Evolutionary conservation across 1,140 invertebrate genomes (phyloP), one percentile per base, ranked within the genome.

Genomic region (Cephus cinctus): DNA sequence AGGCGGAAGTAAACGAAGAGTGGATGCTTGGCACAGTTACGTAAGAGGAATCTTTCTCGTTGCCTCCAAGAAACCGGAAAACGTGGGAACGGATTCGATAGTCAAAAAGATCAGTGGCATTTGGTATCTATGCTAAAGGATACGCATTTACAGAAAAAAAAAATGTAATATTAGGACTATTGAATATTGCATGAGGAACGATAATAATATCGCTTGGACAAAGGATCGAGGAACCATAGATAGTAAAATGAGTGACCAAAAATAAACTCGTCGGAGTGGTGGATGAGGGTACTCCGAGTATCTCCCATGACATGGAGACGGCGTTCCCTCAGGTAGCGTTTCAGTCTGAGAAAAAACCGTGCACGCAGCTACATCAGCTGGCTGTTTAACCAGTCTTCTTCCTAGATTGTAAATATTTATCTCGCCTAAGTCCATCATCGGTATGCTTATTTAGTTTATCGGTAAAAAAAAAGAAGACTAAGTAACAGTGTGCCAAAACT

Each of bases 171-270:
- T n/a, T n/a, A n/a, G 2, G 19, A 12, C 3, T 12, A 36, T 36
- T 36, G 34, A 63, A 65, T 63, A 65, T 65, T 61, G 12, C 56
- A 65, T 65, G 54, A 65, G 53, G 43, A 34, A 43, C 6, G 25
- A 19, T 43, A 54, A 56, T 48, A 54, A 54, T 51, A 58, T 43
- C 34, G 14, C 18, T 20, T 51, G 42, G 49, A 52, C 32, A 38
- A 43, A 56, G 42, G 47, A 51, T 56, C 11, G 42, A 36, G 35
- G 31, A 42, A 40, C 20, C 12, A 49, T 53, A 52, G 23, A 47
- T 47, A 49, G 43, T 52, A 31, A 56, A 54, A 47, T 54, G 47
- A 50, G 30, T 34, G 12, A 41, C 40, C 39, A 50, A 54, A 61
- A 63, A 63, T 61, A 63, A 34, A 43, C 42, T 15, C 41, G 34